These are phyloP conservation scores for Drosophila pseudotakahashii DNA, from an alignment of 2,888 invertebrate species.

Conservation along the genomic window DNA sequence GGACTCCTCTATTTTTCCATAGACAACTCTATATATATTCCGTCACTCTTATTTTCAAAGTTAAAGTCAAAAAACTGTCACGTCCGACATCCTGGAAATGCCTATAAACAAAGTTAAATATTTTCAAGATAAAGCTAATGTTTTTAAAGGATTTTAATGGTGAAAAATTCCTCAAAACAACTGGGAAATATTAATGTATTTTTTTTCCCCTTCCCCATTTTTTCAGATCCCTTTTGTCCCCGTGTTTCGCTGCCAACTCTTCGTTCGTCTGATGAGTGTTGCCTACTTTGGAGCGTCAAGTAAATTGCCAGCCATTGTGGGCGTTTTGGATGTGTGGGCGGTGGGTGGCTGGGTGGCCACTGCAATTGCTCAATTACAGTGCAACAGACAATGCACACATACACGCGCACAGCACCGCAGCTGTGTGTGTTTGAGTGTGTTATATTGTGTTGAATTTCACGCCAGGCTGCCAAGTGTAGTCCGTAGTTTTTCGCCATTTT, in stretches of 20 bases:
- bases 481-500: constrained; percentile 77
- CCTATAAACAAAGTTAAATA: no score
- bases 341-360: constrained; percentile 31
- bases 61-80: no score
- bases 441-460: constrained; percentile 79
- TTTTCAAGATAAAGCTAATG: no score
- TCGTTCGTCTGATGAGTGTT: constrained; percentile 43
- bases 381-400: constrained; percentile 54
- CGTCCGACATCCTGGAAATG: no score
- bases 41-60: no score
- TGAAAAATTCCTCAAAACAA: neutral
- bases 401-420: constrained; percentile 2
- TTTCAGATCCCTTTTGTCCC: neutral
- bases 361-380: constrained; percentile 77
- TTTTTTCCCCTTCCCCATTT: no score
- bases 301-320: constrained; percentile 40
- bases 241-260: neutral
- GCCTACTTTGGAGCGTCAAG: constrained; percentile 72
- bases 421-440: constrained; percentile 40
- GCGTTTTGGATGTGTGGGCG: neutral
- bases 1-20: neutral
- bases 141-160: neutral
- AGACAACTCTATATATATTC: no score
- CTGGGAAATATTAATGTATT: no score
- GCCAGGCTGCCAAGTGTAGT: constrained; percentile 78